Percentiles rank a stretch among this genome's conserved stretches.
phyloP scores from a whole-genome alignment of 2,113 vertebrate genomes.

The Corythoichthys intestinalis region DNA sequence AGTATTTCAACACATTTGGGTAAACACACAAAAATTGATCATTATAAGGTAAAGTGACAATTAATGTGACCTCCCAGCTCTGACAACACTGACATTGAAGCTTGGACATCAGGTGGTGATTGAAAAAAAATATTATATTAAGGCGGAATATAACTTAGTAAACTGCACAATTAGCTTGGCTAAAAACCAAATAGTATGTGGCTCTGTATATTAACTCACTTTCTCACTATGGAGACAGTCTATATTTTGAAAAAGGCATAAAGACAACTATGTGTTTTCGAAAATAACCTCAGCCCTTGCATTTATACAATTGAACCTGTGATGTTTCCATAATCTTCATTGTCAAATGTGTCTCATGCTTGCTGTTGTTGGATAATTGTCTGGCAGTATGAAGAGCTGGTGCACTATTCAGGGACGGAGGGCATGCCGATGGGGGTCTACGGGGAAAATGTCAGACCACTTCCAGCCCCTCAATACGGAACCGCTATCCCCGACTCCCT shows the following conservation, averaged over 20 bases:
- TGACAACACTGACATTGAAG: neutral
- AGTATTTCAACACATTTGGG: neutral
- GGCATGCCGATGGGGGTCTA: slow-evolving; percentile 74
- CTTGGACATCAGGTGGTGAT: too few species aligned
- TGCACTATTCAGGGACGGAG: slow-evolving; percentile 78
- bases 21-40: neutral
- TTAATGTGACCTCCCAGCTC: neutral
- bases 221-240: neutral
- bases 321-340: slow-evolving; percentile 40
- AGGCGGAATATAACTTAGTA: too few species aligned
- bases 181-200: neutral
- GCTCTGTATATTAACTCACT: neutral
- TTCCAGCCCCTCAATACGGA: slow-evolving; percentile 68
- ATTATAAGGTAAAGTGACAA: neutral
- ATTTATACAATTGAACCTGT: neutral
- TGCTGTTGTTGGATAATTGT: slow-evolving; percentile 31
- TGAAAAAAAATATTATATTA: neutral
- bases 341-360: slow-evolving; percentile 44
- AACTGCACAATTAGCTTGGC: too few species aligned
- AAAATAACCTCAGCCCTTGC: slow-evolving; percentile 3
- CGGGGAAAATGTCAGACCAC: slow-evolving; percentile 68
- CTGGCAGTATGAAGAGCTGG: slow-evolving; percentile 78
- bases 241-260: neutral
- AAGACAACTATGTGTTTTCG: neutral
- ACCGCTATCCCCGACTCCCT: slow-evolving; percentile 71